Evolutionary conservation across 2,797 vertebrate genomes (phyloP).

Genomic region (Geotrypetes seraphini): DNA sequence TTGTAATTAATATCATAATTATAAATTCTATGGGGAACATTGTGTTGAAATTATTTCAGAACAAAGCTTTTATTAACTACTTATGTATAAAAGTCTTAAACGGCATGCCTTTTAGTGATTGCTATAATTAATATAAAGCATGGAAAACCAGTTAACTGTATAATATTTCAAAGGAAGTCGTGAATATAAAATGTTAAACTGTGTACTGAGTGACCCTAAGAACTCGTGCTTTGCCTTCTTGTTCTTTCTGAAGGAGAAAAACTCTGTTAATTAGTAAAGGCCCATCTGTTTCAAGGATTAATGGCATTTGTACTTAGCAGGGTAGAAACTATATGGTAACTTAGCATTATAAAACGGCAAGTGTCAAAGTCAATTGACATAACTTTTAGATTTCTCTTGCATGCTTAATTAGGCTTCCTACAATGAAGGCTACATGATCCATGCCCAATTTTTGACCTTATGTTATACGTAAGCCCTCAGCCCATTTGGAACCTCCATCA

Average conservation of each 20-base stretch:
- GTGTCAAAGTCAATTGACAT: slow-evolving; percentile 2
- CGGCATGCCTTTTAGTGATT: slow-evolving; percentile 1
- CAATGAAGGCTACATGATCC: background rate
- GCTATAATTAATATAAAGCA: slow-evolving; percentile 4
- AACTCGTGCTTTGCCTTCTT: slow-evolving; percentile 13
- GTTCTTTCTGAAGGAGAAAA: slow-evolving; percentile 11
- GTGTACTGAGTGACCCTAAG: slow-evolving; percentile 2
- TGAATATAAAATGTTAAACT: slow-evolving; percentile 8
- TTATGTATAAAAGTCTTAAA: slow-evolving; percentile 1
- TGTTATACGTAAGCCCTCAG: too few relatives aligned
- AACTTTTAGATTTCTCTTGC: background rate
- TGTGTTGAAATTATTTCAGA: background rate
- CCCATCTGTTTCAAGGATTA: slow-evolving; percentile 22
- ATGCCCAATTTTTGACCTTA: too few relatives aligned
- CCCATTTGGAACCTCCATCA: too few relatives aligned
- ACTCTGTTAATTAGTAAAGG: slow-evolving; percentile 19
- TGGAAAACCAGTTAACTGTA: slow-evolving; percentile 4
- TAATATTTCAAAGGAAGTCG: slow-evolving; percentile 10
- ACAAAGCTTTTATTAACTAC: too few relatives aligned
- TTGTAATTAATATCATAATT: fast-evolving
- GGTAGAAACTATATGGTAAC: background rate
- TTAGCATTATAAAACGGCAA: slow-evolving; percentile 16
- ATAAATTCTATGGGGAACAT: background rate
- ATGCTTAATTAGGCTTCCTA: background rate
- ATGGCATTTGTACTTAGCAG: slow-evolving; percentile 14